A percentile compares a stretch with the other conserved stretches of the same genome.
phyloP scores from a whole-genome alignment of 2,888 invertebrate genomes.

The Yponomeuta cagnagella region DNA sequence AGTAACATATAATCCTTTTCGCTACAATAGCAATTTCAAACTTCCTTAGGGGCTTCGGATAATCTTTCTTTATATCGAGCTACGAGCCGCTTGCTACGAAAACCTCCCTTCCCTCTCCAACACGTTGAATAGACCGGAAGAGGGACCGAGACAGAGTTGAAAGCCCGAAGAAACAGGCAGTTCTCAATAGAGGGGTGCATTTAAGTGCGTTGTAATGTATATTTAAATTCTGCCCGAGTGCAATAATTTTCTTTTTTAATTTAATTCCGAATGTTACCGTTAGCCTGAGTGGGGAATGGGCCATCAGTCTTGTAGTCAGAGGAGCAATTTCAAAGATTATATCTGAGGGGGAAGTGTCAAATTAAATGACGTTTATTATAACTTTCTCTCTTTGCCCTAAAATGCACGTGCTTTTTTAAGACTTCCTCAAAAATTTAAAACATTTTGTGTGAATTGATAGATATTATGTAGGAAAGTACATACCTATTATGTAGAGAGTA shows the following conservation, averaged over 20 bases:
- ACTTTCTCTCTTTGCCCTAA: neutral
- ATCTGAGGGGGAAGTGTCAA: conserved; percentile 3
- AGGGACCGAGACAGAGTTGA: conserved; percentile 35
- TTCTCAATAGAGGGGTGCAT: conserved; percentile 68
- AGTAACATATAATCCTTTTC: conserved; percentile 77
- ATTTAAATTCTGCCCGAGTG: conserved; percentile 74
- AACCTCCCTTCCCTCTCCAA: conserved; percentile 37
- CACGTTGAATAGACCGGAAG: conserved; percentile 22
- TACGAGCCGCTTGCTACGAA: conserved; percentile 53
- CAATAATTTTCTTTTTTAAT: conserved; percentile 74
- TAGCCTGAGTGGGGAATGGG: conserved; percentile 47
- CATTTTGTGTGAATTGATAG: neutral
- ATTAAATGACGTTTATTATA: conserved; percentile 9
- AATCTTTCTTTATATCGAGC: conserved; percentile 76
- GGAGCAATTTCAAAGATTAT: conserved; percentile 10
- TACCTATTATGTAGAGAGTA: neutral
- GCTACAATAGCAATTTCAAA: conserved; percentile 78
- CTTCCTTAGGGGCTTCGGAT: conserved; percentile 77
- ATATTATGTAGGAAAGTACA: too few species aligned
- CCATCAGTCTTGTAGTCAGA: conserved; percentile 13
- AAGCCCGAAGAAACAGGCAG: conserved; percentile 56
- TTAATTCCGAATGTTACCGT: conserved; percentile 67
- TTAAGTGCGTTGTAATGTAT: conserved; percentile 60
- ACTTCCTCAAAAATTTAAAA: neutral
- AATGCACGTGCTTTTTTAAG: neutral